These are phyloP conservation scores for Drosophila robusta DNA, from an alignment of 2,888 invertebrate genomes.

Conservation along the genomic window DNA sequence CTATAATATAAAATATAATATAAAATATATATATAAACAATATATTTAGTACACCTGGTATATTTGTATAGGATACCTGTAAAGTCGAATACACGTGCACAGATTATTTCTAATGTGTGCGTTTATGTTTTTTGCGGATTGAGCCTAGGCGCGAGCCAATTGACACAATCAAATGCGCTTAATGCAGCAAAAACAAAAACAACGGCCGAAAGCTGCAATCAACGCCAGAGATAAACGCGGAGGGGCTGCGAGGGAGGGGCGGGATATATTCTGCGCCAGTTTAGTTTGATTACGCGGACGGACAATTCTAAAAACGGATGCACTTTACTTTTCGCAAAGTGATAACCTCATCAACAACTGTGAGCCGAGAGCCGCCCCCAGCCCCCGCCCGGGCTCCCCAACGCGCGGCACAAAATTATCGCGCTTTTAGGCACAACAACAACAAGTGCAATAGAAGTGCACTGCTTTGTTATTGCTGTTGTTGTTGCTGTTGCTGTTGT, in stretches of 20 bases:
- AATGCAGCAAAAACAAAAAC: conserved; percentile 71
- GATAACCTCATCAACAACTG: conserved; percentile 73
- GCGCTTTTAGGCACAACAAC: conserved; percentile 57
- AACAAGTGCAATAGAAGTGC: conserved; percentile 15
- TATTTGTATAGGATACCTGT: background rate
- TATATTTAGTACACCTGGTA: background rate
- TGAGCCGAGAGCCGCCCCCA: conserved; percentile 7
- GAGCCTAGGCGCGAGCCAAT: conserved; percentile 83
- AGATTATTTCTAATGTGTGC: conserved; percentile 2
- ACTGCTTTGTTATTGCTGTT: conserved; percentile 10
- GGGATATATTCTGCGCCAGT: conserved; percentile 61
- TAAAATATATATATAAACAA: background rate
- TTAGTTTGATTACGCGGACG: conserved; percentile 72
- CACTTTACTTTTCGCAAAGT: conserved; percentile 76
- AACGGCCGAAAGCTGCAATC: conserved; percentile 64
- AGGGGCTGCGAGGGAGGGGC: background rate
- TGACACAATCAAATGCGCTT: conserved; percentile 85
- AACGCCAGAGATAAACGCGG: conserved; percentile 36
- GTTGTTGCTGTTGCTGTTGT: conserved; percentile 32
- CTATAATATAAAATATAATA: no score
- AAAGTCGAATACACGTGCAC: background rate
- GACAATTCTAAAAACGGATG: conserved; percentile 74
- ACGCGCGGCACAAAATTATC: conserved; percentile 64
- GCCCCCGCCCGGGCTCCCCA: background rate
- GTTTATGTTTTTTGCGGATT: conserved; percentile 29